Percentiles rank a stretch among this genome's conserved stretches.
Evolutionary conservation across 1,140 invertebrate genomes (phyloP).

Genomic region (Limonius californicus): DNA sequence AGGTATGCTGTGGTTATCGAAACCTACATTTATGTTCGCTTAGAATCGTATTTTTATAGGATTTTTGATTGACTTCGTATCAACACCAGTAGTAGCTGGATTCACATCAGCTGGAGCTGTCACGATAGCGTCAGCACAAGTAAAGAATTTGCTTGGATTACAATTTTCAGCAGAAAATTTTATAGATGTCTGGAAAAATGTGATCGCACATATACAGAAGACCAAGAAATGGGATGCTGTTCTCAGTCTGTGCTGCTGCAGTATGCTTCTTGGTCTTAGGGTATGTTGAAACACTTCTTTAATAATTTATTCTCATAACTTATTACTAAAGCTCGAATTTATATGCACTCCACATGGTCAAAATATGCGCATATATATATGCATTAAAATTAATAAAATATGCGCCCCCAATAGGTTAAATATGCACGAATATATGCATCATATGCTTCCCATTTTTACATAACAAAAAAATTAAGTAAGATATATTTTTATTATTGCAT

Average conservation of each 20-base stretch:
- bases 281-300: conserved; percentile 53
- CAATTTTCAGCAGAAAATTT: conserved; percentile 60
- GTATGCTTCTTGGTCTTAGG: conserved; percentile 58
- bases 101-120: conserved; percentile 85
- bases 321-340: too few relatives aligned
- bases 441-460: too few relatives aligned
- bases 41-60: conserved; percentile 52
- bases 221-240: conserved; percentile 57
- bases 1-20: too few relatives aligned
- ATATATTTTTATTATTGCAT: too few relatives aligned
- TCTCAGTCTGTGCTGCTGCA: conserved; percentile 61
- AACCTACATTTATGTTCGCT: neutral
- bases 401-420: too few relatives aligned
- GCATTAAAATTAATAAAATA: too few relatives aligned
- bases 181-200: conserved; percentile 55
- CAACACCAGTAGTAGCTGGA: conserved; percentile 76
- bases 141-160: conserved; percentile 70
- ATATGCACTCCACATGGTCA: too few relatives aligned
- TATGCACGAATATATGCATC: too few relatives aligned
- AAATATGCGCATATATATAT: too few relatives aligned
- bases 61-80: conserved; percentile 83
- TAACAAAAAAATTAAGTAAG: too few relatives aligned
- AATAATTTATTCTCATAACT: neutral
- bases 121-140: conserved; percentile 77
- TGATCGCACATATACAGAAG: conserved; percentile 53